Base-by-base conservation (phyloP, 2,888 invertebrate species). In the Coenonympha glycerion region DNA sequence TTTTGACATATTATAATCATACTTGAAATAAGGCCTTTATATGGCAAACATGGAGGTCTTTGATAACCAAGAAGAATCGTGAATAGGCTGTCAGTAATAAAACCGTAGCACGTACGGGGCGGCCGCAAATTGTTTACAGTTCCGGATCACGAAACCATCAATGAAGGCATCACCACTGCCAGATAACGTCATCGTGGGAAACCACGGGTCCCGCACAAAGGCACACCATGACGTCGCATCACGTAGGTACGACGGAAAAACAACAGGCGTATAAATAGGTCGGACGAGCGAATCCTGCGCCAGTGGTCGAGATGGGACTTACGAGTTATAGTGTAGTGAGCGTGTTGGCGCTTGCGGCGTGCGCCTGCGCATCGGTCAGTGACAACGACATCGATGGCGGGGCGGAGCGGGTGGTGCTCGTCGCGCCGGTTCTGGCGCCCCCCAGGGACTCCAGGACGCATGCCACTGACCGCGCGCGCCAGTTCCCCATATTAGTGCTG, bases 251-350 rank as follows among this genome's bases (percentile, higher is more conserved):
- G 65, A 66, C 71, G 69, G 71, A 79, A 79, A 78, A 78, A 63
- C 75, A 78, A 63, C 75, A 63, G 62, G 63, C 61, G 65, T 86
- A 86, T 87, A 87, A 76, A 86, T 82, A 84, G 79, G 76, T 79
- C 72, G 66, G 71, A 68, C 61, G 64, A 64, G 63, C 65, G 67
- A 58, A 64, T 77, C 79, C 80, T 73, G 72, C 74, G 76, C 66
- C 80, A 85, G 84, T 86, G 53, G 76, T 66, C 75, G 78, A 68
- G 64, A 83, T 84, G 85, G 81, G 79, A 77, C 72, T 73, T 64
- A n/a, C n/a, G n/a, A n/a, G n/a, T n/a, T 58, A 66, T 67, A 61
- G 77, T 66, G 73, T 76, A 53, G 73, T 76, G 62, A 66, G 69
- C 66, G 70, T 74, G 52, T 57, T 85, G 47, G 76, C 77, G 67